phyloP scores from a whole-genome alignment of 2,888 invertebrate species.

The Drosophila nigricruria region DNA sequence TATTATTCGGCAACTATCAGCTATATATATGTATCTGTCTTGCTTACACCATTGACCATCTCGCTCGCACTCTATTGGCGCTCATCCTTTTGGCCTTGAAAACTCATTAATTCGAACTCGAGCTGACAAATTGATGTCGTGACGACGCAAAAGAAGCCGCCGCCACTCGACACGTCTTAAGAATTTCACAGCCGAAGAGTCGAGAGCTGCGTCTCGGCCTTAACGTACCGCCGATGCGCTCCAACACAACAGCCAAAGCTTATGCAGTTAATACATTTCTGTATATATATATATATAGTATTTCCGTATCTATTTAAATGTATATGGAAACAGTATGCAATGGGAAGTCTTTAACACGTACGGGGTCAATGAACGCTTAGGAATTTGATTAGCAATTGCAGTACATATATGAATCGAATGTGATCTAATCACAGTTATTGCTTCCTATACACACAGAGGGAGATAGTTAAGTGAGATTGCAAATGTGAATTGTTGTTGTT shows the following conservation, averaged over 20 bases:
- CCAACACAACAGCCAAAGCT: not conserved
- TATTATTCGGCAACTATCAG: slow-evolving; percentile 30
- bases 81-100: slow-evolving; percentile 69
- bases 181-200: slow-evolving; percentile 43
- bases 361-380: slow-evolving; percentile 7
- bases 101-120: slow-evolving; percentile 59
- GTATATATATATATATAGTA: slow-evolving; percentile 1
- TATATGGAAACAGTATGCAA: not conserved
- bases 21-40: not conserved
- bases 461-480: not conserved
- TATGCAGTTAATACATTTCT: slow-evolving; percentile 3
- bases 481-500: not conserved
- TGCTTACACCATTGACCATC: not conserved
- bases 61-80: slow-evolving; percentile 15
- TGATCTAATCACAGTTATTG: slow-evolving; percentile 5
- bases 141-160: slow-evolving; percentile 33
- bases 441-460: not conserved
- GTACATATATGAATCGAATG: not conserved
- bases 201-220: slow-evolving; percentile 15
- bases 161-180: slow-evolving; percentile 53
- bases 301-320: slow-evolving; percentile 6
- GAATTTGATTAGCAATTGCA: slow-evolving; percentile 3
- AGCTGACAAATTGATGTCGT: slow-evolving; percentile 51
- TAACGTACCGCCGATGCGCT: slow-evolving; percentile 34
- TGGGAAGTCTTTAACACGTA: slow-evolving; percentile 12